Base-by-base conservation (phyloP, 2,113 vertebrate species). In the Pluvianellus socialis region DNA sequence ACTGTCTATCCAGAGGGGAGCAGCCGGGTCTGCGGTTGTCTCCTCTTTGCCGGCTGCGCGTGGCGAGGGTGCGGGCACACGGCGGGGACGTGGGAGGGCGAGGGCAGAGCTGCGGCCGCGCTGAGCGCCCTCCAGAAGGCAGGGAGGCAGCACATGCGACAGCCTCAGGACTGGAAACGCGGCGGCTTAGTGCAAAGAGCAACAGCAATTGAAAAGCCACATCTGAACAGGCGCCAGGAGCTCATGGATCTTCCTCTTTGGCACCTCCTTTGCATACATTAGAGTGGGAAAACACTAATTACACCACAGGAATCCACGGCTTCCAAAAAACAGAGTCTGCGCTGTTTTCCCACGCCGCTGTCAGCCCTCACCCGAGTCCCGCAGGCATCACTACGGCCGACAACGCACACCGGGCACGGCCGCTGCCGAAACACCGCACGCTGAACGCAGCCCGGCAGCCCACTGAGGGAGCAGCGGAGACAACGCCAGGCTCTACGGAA, bases 201-300 rank as follows among this genome's bases (percentile, higher is more conserved):
- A 63, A n/a, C 26, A 77, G 65, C 84, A 91, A 79, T 10, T 77
- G 44, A 87, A 92, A 87, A 87, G 28, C 33, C 26, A 32, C 61
- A 27, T 81, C 94, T 95, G 91, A 94, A 77, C 72, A 17, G 80
- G 20, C 95, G 86, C 86, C 91, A 95, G 80, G 10, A 81, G 44
- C 80, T 90, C 66, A 17, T 4, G 12, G 80, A 71, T 84, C 20
- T 89, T 89, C 65, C 70, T 91, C 84, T 87, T 56, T 94, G 91
- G 84, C 89, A 91, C 23, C 16, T 33, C 30, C n/a, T 65, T 33
- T 52, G 73, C 87, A 95, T 38, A 18, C 13, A 65, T 79, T 58
- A 90, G 56, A 35, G 56, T 82, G 94, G 52, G 74, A 90, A 87
- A 95, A 81, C 33, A 35, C 56, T 72, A 75, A 94, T 92, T 87